Evolutionary conservation across 2,797 vertebrate species (phyloP), one percentile per base, ranked within the genome.

Genomic region (Eurystomus glaucurus): DNA sequence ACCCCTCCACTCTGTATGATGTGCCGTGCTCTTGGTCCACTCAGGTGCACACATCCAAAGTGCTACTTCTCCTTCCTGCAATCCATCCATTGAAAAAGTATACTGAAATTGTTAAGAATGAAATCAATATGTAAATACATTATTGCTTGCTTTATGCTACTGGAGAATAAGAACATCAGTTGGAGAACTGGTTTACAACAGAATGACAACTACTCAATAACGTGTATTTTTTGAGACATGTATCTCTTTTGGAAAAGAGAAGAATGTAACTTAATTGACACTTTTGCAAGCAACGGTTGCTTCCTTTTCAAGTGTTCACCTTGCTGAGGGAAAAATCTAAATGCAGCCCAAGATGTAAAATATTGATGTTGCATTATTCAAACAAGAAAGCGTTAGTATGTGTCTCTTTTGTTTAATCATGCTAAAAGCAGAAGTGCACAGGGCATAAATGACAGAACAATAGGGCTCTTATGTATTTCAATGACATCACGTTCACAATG

Each of bases 391-490:
- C 93, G 86, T 85, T 87, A 62, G 76, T 90, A 90, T 97, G 85
- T 88, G 43, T 95, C 85, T 95, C 81, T 95, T 96, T 95, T 96
- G 88, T 96, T 96, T 97, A 97, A 97, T 96, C 91, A 91, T 94
- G 92, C 88, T 98, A 97, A 97, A 97, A 97, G 96, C 95, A 97
- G 89, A 93, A 95, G 88, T 96, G 92, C 94, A 94, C 3, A 0
- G 86, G 85, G 86, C 95, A 97, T 96, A 97, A 96, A 93, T 97
- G 97, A 97, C 96, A 96, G 96, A 97, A 97, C 97, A 97, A 97
- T 93, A 88, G 86, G 51, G 46, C 86, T 96, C 52, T 96, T 86
- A 85, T 96, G 82, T 96, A 91, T 96, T 95, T 95, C 96, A 96
- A 95, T 97, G 57, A 95, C 93, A 97, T 76, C 76, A 85, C 79